phyloP scores from a whole-genome alignment of 2,888 invertebrate genomes.

The Dryobotodes eremita region DNA sequence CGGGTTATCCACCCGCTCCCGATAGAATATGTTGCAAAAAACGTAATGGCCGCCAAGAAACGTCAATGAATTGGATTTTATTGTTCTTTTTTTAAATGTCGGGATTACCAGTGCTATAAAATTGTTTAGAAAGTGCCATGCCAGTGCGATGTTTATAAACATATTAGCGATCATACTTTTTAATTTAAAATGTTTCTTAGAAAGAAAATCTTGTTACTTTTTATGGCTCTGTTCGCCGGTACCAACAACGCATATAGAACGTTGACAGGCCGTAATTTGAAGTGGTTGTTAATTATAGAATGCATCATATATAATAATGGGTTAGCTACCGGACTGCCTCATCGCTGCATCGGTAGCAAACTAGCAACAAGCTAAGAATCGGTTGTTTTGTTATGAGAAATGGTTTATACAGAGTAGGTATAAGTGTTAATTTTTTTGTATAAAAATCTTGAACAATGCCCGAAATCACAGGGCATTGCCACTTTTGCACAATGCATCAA shows the following conservation, averaged over 20 bases:
- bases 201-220: conserved; percentile 31
- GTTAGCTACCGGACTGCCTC: conserved; percentile 50
- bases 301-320: conserved; percentile 60
- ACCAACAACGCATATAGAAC: conserved; percentile 18
- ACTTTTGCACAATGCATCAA: conserved; percentile 54
- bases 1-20: conserved; percentile 62
- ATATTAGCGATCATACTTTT: conserved; percentile 22
- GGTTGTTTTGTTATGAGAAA: conserved; percentile 13
- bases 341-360: conserved; percentile 34
- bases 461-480: conserved; percentile 37
- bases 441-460: conserved; percentile 17
- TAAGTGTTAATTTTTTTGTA: not conserved
- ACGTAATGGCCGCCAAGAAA: conserved; percentile 53
- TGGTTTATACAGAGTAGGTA: not conserved
- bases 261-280: conserved; percentile 63
- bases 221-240: conserved; percentile 33
- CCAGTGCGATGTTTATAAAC: conserved; percentile 12
- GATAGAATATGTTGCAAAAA: conserved; percentile 63
- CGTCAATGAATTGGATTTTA: conserved; percentile 58
- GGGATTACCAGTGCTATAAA: conserved; percentile 26
- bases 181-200: conserved; percentile 8
- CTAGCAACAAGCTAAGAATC: conserved; percentile 13
- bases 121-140: conserved; percentile 14
- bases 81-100: conserved; percentile 34
- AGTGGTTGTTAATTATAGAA: conserved; percentile 62